These are phyloP conservation scores for Telmatochromis sp. DNA, from an alignment of 2,113 vertebrate species.

Conservation along the genomic window DNA sequence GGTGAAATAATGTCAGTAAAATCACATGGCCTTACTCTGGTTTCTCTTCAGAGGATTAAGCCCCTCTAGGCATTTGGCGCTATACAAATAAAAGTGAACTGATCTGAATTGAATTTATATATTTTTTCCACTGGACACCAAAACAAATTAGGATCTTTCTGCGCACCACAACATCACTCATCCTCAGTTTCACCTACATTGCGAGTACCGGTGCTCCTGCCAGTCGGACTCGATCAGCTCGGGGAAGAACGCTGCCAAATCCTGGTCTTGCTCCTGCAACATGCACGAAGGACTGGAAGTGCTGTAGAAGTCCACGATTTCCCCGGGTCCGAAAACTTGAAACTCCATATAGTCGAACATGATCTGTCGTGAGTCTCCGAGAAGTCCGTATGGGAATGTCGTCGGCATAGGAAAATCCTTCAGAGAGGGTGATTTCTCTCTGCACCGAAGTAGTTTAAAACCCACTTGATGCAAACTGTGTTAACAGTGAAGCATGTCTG, in stretches of 20 bases:
- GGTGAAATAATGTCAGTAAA: neutral
- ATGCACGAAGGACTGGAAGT: slow-evolving; percentile 82
- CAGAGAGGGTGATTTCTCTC: slow-evolving; percentile 57
- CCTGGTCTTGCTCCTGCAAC: slow-evolving; percentile 86
- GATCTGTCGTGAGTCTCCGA: slow-evolving; percentile 42
- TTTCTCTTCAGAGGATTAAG: neutral
- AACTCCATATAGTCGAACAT: slow-evolving; percentile 98
- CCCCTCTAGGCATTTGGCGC: neutral
- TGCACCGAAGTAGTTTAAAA: slow-evolving; percentile 52
- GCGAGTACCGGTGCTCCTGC: slow-evolving; percentile 81
- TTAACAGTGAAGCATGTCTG: slow-evolving; percentile 69
- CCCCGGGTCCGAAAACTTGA: slow-evolving; percentile 82
- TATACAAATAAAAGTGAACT: neutral
- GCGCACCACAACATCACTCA: neutral
- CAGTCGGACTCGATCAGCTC: slow-evolving; percentile 87
- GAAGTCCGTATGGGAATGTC: neutral
- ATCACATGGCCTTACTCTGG: neutral
- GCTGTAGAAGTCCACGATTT: slow-evolving; percentile 86
- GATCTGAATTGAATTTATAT: neutral
- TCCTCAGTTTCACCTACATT: slow-evolving; percentile 77
- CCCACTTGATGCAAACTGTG: neutral
- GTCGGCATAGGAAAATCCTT: neutral
- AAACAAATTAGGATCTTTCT: neutral
- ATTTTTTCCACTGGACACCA: neutral
- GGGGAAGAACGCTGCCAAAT: slow-evolving; percentile 86